These are phyloP conservation scores for Porites lobata DNA, from an alignment of 92 coral and sea anemone species.

Conservation along the genomic window DNA sequence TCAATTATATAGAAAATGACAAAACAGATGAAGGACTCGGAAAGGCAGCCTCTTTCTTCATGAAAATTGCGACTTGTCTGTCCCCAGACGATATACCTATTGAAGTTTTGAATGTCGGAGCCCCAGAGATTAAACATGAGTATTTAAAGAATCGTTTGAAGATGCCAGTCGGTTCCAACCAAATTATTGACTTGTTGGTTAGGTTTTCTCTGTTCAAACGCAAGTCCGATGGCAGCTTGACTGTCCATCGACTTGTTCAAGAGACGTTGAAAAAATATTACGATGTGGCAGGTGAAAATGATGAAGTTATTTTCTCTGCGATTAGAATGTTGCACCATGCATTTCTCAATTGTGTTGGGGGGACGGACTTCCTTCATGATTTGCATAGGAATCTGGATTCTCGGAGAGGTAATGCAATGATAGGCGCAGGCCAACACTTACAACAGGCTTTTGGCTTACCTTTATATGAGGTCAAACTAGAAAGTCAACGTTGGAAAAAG, in stretches of 20 bases:
- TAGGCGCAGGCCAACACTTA: too few species aligned
- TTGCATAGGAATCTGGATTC: background rate
- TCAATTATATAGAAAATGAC: slow-evolving; percentile 33
- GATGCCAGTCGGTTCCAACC: slow-evolving; percentile 7
- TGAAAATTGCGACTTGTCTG: slow-evolving; percentile 17
- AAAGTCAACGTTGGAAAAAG: background rate
- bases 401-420: background rate
- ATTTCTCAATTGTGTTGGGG: slow-evolving; percentile 10
- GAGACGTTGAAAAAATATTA: slow-evolving; percentile 19
- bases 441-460: too few species aligned
- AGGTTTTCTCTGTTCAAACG: slow-evolving; percentile 40
- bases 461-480: background rate
- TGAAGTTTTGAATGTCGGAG: slow-evolving; percentile 23
- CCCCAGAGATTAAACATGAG: slow-evolving; percentile 17
- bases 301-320: background rate
- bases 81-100: slow-evolving; percentile 52
- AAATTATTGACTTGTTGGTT: slow-evolving; percentile 22
- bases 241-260: slow-evolving; percentile 9
- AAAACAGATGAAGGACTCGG: slow-evolving; percentile 31
- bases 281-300: background rate
- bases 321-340: slow-evolving; percentile 41
- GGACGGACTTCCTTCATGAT: background rate
- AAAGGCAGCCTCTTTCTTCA: background rate
- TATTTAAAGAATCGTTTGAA: background rate
- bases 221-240: background rate